Evolutionary conservation across 2,888 invertebrate species (phyloP).

Genomic region (Caenorhabditis japonica): DNA sequence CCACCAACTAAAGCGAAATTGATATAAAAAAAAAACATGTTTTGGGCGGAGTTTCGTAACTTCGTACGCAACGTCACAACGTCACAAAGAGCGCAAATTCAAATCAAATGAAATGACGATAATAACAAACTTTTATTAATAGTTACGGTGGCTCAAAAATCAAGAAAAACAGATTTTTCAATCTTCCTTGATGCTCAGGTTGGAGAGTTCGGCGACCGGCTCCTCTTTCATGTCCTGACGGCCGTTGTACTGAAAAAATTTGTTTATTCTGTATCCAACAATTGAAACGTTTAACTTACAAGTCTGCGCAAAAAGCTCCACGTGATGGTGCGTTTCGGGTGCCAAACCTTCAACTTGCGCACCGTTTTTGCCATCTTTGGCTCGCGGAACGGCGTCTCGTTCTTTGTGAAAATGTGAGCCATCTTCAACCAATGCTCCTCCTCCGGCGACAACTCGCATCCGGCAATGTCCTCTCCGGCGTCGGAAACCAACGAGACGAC

Average conservation of each 20-base stretch:
- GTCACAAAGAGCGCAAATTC: too few relatives aligned
- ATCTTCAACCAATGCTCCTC: constrained; percentile 20
- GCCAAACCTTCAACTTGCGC: constrained; percentile 28
- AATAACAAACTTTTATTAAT: too few relatives aligned
- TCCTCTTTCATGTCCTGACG: constrained; percentile 33
- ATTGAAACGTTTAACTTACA: constrained; percentile 9
- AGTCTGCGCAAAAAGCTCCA: constrained; percentile 39
- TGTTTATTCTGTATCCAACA: background rate
- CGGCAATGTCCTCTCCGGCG: constrained; percentile 9
- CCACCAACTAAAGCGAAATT: too few relatives aligned
- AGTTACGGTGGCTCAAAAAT: too few relatives aligned
- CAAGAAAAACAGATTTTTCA: too few relatives aligned
- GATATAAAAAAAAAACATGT: too few relatives aligned
- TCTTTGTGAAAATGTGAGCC: constrained; percentile 23
- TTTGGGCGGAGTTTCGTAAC: too few relatives aligned
- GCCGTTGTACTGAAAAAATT: constrained; percentile 32
- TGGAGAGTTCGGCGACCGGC: background rate
- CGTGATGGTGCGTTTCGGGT: constrained; percentile 20
- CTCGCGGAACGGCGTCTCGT: constrained; percentile 36
- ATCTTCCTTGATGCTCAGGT: constrained; percentile 8
- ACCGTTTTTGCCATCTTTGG: constrained; percentile 24
- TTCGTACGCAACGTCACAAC: too few relatives aligned
- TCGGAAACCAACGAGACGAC: constrained; percentile 14
- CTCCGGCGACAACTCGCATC: constrained; percentile 18
- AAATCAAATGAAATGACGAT: too few relatives aligned